Evolutionary conservation across 2,888 invertebrate species (phyloP), one percentile per base, ranked within the genome.

Genomic region (Drosophila bunnanda): DNA sequence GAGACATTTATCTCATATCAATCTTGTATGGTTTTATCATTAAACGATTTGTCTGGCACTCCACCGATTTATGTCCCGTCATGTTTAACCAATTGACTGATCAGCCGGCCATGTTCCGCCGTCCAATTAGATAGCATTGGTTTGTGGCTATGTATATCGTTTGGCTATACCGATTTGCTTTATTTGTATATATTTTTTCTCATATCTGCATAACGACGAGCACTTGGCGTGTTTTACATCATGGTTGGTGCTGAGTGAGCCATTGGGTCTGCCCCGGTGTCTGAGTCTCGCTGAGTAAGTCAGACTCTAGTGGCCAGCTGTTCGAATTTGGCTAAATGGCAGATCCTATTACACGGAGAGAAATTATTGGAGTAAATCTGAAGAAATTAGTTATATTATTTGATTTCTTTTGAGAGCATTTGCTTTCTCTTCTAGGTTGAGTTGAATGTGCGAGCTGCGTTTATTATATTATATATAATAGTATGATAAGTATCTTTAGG

Each of bases 11-110:
- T 65, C 28, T 43, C 34, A 34, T 56, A 66, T 56, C 55, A 57
- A 68, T 66, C 67, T 22, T 12, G 22, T 38, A 43, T 9, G 59
- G 48, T 65, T 67, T 83, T 83, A 84, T 87, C 82, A 70, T 68
- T 74, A 75, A 84, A 53, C 78, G 74, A 64, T 78, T 78, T 57
- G 61, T 48, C 44, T 46, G 38, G 41, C 48, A 64, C 67, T 61
- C 60, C 15, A 12, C 12, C 50, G 66, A 78, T 70, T 70, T 67
- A 66, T 76, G 68, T 62, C 72, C 72, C 71, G 75, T 83, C 74
- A 71, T 55, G 54, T 59, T 65, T 52, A 25, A 28, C 57, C 38
- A 65, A 69, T 71, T 41, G 62, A 10, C 30, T 54, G 55, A 52
- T 43, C 61, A 44, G 60, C 50, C 55, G n/a, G 41, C 28, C 66